Percentiles rank a stretch among this genome's conserved stretches.
phyloP scores from a whole-genome alignment of 1,140 invertebrate species.

The Drosophila nigrodunni region DNA sequence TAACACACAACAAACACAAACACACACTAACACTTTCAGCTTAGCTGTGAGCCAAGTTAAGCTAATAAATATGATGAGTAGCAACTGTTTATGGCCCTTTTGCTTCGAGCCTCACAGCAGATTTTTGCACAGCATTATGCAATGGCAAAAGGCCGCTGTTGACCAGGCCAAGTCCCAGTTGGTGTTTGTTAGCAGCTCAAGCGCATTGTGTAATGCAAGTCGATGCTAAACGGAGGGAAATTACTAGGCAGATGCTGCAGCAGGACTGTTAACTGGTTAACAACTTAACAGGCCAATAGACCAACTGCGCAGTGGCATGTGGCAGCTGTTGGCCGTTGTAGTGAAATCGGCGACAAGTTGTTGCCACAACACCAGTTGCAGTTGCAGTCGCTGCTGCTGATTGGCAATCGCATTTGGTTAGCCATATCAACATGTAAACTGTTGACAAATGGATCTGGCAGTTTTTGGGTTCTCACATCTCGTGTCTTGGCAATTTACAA shows the following conservation, averaged over 20 bases:
- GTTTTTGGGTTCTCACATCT: slow-evolving; percentile 26
- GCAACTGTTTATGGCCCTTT: slow-evolving; percentile 8
- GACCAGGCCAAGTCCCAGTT: slow-evolving; percentile 52
- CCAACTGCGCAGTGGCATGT: slow-evolving; percentile 30
- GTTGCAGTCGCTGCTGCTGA: not conserved
- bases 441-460: slow-evolving; percentile 35
- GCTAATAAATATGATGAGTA: slow-evolving; percentile 62
- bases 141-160: slow-evolving; percentile 18
- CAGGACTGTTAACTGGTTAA: slow-evolving; percentile 3
- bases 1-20: slow-evolving; percentile 53
- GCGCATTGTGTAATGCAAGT: slow-evolving; percentile 46
- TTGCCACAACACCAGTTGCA: slow-evolving; percentile 8
- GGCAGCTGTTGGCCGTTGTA: slow-evolving; percentile 33
- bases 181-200: slow-evolving; percentile 17
- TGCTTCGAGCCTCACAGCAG: not conserved
- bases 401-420: slow-evolving; percentile 23
- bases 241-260: slow-evolving; percentile 45
- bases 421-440: slow-evolving; percentile 43
- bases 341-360: slow-evolving; percentile 42
- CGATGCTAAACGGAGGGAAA: slow-evolving; percentile 29
- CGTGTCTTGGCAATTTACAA: slow-evolving; percentile 30
- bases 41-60: slow-evolving; percentile 40
- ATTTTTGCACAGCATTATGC: slow-evolving; percentile 60
- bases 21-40: not conserved
- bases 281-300: slow-evolving; percentile 12